Conservation (phyloP, 2,113 vertebrate species). For the Prionailurus bengalensis region DNA sequence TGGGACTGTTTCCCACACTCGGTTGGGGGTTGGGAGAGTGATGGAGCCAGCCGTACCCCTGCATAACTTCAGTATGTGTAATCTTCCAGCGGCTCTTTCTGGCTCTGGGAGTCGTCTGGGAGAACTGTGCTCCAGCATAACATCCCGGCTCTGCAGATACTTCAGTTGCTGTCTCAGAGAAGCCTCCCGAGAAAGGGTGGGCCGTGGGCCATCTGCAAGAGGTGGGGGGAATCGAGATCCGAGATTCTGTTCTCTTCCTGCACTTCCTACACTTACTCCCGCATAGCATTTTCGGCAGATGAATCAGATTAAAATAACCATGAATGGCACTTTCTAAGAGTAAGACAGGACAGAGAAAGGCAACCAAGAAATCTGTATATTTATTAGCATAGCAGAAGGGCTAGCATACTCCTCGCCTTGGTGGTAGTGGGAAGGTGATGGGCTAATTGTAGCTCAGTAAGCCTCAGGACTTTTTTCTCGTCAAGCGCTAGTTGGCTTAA, state of each 20-base stretch:
- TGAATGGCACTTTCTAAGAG: neutral
- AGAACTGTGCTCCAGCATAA: neutral
- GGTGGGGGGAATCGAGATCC: neutral
- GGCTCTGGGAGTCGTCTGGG: slow-evolving; percentile 1
- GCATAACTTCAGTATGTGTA: neutral
- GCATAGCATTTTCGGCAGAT: neutral
- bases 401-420: neutral
- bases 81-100: neutral
- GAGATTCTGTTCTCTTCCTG: neutral
- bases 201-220: neutral
- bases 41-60: neutral
- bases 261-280: neutral
- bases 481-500: neutral
- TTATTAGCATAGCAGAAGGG: neutral
- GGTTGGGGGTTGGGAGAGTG: neutral
- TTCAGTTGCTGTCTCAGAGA: neutral
- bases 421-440: neutral
- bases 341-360: slow-evolving; percentile 22
- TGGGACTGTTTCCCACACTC: neutral
- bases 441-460: neutral
- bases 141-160: neutral
- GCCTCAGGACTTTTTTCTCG: neutral
- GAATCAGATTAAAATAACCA: slow-evolving; percentile 51
- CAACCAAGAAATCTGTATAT: neutral
- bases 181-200: neutral